Conservation (phyloP, 1,140 invertebrate species). For the Camponotus pennsylvanicus region DNA sequence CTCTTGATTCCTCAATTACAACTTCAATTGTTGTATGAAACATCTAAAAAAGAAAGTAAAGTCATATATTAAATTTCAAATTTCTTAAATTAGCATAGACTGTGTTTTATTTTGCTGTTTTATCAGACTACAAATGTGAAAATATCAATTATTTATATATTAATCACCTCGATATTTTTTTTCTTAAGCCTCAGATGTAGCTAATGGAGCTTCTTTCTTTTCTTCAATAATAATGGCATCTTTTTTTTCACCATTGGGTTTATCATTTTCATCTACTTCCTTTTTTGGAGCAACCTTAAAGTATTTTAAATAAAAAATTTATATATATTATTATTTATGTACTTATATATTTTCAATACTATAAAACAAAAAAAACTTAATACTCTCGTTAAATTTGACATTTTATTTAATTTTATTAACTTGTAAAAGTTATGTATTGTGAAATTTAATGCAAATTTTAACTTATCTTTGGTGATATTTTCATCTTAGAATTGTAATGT, state of each 20-base stretch:
- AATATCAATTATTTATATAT: not conserved
- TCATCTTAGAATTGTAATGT: too few relatives aligned
- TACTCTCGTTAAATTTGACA: not conserved
- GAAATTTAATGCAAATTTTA: not conserved
- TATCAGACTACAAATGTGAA: not conserved
- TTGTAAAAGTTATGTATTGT: not conserved
- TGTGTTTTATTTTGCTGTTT: constrained; percentile 9
- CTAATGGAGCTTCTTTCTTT: constrained; percentile 83
- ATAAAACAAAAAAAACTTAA: not conserved
- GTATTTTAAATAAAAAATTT: constrained; percentile 5
- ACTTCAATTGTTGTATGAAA: constrained; percentile 62
- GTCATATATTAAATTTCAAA: not conserved
- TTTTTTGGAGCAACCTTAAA: constrained; percentile 83
- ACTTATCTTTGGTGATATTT: not conserved
- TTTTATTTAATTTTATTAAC: not conserved
- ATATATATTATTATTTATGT: not conserved
- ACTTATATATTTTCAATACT: not conserved
- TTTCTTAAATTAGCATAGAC: constrained; percentile 1
- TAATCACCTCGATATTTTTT: constrained; percentile 71
- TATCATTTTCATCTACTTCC: constrained; percentile 79
- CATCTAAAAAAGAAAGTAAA: constrained; percentile 65
- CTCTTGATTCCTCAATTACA: constrained; percentile 67
- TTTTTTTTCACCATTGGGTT: constrained; percentile 80
- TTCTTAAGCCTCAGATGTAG: constrained; percentile 82
- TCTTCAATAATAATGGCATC: constrained; percentile 80